phyloP scores from a whole-genome alignment of 1,140 invertebrate species.

The Temnothorax longispinosus region DNA sequence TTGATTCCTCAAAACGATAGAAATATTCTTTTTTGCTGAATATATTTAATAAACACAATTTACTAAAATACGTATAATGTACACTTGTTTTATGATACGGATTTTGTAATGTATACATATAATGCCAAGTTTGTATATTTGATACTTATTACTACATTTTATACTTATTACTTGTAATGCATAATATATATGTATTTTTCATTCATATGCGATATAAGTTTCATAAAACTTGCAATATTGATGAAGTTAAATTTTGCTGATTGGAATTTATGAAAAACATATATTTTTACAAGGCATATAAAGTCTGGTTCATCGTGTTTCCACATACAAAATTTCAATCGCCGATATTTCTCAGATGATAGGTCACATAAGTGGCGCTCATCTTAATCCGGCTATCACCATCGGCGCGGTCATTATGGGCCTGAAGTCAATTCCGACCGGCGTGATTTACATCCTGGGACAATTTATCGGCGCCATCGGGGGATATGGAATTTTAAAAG shows the following conservation, averaged over 20 bases:
- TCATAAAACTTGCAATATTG: not conserved
- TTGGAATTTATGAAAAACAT: not conserved
- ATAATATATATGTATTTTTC: too few species aligned
- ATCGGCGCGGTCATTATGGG: constrained; percentile 89
- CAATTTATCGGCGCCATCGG: constrained; percentile 91
- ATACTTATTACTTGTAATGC: too few species aligned
- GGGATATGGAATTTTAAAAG: constrained; percentile 89
- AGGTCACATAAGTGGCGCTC: constrained; percentile 90
- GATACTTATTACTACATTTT: too few species aligned
- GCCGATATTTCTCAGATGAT: constrained; percentile 86
- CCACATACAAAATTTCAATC: not conserved
- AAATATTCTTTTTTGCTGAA: not conserved
- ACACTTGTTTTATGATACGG: too few species aligned
- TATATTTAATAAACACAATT: too few species aligned
- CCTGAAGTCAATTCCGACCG: constrained; percentile 88
- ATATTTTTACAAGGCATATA: not conserved
- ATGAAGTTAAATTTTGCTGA: not conserved
- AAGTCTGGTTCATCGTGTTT: not conserved
- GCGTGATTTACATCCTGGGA: constrained; percentile 89
- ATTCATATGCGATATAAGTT: not conserved
- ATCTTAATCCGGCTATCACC: constrained; percentile 93
- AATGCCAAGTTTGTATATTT: too few species aligned
- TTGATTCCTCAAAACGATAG: not conserved
- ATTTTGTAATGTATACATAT: too few species aligned
- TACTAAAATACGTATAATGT: too few species aligned